phyloP scores from a whole-genome alignment of 2,888 invertebrate species.

The Dynastes grantii region DNA sequence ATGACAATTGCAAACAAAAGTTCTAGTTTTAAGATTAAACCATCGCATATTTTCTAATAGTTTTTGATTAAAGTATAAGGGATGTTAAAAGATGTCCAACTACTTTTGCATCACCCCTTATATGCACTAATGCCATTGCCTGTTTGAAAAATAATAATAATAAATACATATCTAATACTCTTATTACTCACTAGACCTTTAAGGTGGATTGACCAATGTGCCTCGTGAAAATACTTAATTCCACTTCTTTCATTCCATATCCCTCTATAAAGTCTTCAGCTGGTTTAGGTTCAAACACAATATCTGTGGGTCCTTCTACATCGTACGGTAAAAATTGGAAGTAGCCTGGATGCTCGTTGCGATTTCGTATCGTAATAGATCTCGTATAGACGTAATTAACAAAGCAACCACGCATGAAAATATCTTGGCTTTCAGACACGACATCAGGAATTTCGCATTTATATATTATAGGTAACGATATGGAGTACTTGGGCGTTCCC shows the following conservation, averaged over 20 bases:
- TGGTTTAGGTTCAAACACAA: constrained; percentile 58
- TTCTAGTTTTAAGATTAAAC: too few species aligned
- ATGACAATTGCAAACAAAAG: too few species aligned
- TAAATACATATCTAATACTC: too few species aligned
- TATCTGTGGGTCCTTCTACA: constrained; percentile 11
- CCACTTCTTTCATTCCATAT: constrained; percentile 66
- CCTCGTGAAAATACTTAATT: constrained; percentile 65
- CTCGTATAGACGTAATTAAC: constrained; percentile 73
- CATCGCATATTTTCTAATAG: too few species aligned
- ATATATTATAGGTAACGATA: constrained; percentile 73
- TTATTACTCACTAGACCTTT: constrained; percentile 47
- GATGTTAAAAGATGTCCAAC: too few species aligned
- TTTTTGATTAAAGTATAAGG: too few species aligned
- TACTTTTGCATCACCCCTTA: too few species aligned
- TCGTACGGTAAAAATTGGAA: constrained; percentile 52
- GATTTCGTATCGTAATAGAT: constrained; percentile 71
- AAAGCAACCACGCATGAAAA: constrained; percentile 75
- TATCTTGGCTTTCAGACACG: constrained; percentile 70
- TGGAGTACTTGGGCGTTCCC: constrained; percentile 74
- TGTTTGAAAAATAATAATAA: too few species aligned
- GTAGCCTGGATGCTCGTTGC: constrained; percentile 72
- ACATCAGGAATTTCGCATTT: constrained; percentile 73
- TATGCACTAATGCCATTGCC: too few species aligned
- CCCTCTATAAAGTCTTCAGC: constrained; percentile 71
- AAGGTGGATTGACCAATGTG: constrained; percentile 44